phyloP scores from a whole-genome alignment of 2,888 invertebrate genomes.

The Cheilosia vulpina region DNA sequence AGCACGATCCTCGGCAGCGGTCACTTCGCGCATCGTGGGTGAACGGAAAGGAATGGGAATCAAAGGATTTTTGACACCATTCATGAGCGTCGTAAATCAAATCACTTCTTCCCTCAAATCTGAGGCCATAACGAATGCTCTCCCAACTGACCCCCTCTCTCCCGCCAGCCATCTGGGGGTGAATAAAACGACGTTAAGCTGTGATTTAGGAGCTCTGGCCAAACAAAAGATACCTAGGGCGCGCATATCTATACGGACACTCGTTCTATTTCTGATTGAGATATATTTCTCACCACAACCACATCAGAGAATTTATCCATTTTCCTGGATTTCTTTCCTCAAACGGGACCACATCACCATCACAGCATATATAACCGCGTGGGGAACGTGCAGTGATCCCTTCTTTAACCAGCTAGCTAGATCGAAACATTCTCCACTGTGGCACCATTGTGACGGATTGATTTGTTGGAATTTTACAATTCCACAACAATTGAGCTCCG shows the following conservation, averaged over 20 bases:
- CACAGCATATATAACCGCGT: slow-evolving; percentile 30
- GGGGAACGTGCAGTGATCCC: slow-evolving; percentile 37
- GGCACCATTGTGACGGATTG: slow-evolving; percentile 70
- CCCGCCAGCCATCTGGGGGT: slow-evolving; percentile 3
- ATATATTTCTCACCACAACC: slow-evolving; percentile 53
- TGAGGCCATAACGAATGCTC: slow-evolving; percentile 42
- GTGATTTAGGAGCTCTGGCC: slow-evolving; percentile 66
- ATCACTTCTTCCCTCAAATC: slow-evolving; percentile 28
- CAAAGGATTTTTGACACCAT: slow-evolving; percentile 66
- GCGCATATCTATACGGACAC: slow-evolving; percentile 5
- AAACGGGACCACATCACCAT: slow-evolving; percentile 38
- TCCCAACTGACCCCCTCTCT: slow-evolving; percentile 1
- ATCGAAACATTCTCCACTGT: slow-evolving; percentile 46
- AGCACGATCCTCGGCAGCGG: slow-evolving; percentile 17
- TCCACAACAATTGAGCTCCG: slow-evolving; percentile 67
- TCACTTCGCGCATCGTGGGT: slow-evolving; percentile 53
- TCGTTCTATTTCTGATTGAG: slow-evolving; percentile 52
- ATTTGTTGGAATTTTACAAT: slow-evolving; percentile 73
- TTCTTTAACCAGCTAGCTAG: slow-evolving; percentile 32
- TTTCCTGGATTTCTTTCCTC: slow-evolving; percentile 43
- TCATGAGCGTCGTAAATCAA: slow-evolving; percentile 66
- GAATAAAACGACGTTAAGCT: slow-evolving; percentile 36
- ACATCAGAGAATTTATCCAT: slow-evolving; percentile 24
- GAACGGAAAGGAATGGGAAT: slow-evolving; percentile 39
- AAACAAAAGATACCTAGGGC: slow-evolving; percentile 59